Evolutionary conservation across 2,888 invertebrate genomes (phyloP).

Genomic region (Pandemis heparana): DNA sequence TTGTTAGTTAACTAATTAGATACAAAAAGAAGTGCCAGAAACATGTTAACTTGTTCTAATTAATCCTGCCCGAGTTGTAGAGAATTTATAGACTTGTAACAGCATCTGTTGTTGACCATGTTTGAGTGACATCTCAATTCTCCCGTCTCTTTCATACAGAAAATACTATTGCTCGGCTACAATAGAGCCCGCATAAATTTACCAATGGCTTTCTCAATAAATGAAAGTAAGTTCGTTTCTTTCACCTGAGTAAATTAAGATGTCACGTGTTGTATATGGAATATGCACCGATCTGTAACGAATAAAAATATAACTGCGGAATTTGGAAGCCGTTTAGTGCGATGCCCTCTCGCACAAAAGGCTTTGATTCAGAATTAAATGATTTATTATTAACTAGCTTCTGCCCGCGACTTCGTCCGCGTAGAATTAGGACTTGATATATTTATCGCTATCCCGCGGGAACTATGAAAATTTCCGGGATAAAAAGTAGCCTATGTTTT

Average conservation of each 20-base stretch:
- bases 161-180: slow-evolving; percentile 54
- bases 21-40: not conserved
- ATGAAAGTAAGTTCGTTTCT: slow-evolving; percentile 60
- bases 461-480: too few relatives aligned
- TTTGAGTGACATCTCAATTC: slow-evolving; percentile 17
- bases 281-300: slow-evolving; percentile 31
- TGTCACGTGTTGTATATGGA: slow-evolving; percentile 34
- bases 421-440: too few relatives aligned
- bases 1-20: not conserved
- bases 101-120: not conserved
- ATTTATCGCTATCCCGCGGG: too few relatives aligned
- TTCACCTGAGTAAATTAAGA: slow-evolving; percentile 44
- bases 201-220: slow-evolving; percentile 58
- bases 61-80: not conserved
- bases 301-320: slow-evolving; percentile 24
- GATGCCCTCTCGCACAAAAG: slow-evolving; percentile 15
- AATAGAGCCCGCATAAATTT: slow-evolving; percentile 57
- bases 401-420: too few relatives aligned
- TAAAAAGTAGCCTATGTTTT: too few relatives aligned
- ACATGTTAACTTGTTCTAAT: not conserved
- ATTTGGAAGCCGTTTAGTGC: slow-evolving; percentile 15
- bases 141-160: slow-evolving; percentile 43
- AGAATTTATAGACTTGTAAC: not conserved
- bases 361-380: not conserved
- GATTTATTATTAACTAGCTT: too few relatives aligned